Base-by-base conservation (phyloP, 2,113 vertebrate species). In the Pimephales promelas region DNA sequence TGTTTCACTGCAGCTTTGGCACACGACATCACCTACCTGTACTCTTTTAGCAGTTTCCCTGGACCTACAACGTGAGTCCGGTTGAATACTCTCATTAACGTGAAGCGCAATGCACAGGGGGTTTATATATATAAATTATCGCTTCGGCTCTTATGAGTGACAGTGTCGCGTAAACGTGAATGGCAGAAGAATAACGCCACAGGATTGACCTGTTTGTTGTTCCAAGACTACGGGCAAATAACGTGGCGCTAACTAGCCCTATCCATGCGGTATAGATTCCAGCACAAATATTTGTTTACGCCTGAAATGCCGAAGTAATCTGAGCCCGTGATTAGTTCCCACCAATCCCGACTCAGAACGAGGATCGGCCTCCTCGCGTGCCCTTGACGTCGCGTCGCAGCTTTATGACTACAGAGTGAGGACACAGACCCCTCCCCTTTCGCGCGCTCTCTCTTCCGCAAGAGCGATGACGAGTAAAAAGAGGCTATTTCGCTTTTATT, bases 311-410 rank as follows among this genome's bases (percentile, higher is more conserved):
- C 2, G 28, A 45, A 70, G n/a, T 6, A 61, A 77, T 64, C 2
- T 6, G 61, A 64, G 16, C 52, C n/a, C 5, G 13, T n/a, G 24
- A 16, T 22, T 18, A 4, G 36, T 7, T 49, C 43, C 31, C 3
- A 83, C 90, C 90, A 89, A 89, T 90, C 86, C 59, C 8, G 49
- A 16, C 28, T 3, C 68, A 75, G 80, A 34, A 4, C 24, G 22
- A 31, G 74, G 83, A 85, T 78, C 90, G 22, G 78, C 87, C 86
- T 88, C 68, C 72, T 85, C 45, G 61, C 68, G 54, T 84, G 84
- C 54, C 81, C 83, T 83, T 83, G 82, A 85, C 85, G 88, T 84
- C 83, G 18, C 47, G 90, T 86, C 88, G 90, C 89, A 54, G 74
- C 13, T 24, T 89, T 85, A 87, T 90, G 88, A 89, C 85, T 10